Conservation (phyloP, 2,113 vertebrate genomes). For the Coptodon rendalli region DNA sequence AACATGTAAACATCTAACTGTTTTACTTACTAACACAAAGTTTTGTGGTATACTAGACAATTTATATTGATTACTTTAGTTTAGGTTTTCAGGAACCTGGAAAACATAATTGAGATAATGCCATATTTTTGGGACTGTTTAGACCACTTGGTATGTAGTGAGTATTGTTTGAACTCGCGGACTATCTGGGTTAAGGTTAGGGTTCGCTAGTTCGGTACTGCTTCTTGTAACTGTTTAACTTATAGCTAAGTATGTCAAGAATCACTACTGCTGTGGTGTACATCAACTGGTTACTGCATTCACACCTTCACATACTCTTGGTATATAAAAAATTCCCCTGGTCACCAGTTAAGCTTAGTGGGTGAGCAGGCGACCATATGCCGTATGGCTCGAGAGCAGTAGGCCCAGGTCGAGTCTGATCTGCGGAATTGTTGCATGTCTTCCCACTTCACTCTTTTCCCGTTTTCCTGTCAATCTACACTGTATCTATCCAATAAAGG, state of each 20-base stretch:
- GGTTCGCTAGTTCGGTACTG: neutral
- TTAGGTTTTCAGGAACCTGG: neutral
- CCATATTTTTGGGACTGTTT: neutral
- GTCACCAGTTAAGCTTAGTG: neutral
- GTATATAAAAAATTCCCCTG: neutral
- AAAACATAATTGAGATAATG: neutral
- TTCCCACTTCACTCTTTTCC: neutral
- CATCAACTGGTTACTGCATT: neutral
- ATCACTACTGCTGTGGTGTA: neutral
- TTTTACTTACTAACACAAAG: neutral
- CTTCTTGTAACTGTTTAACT: neutral
- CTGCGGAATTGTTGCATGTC: neutral
- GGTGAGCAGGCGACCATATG: neutral
- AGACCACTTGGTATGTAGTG: neutral
- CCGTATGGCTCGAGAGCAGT: neutral
- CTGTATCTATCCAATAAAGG: neutral
- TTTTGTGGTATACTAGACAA: neutral
- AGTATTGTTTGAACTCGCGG: fast-evolving
- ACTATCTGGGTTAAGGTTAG: neutral
- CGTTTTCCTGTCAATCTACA: neutral
- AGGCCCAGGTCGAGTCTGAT: fast-evolving
- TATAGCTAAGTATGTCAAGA: neutral
- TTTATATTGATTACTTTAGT: neutral
- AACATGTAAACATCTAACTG: neutral
- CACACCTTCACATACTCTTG: neutral